A percentile compares a stretch with the other conserved stretches of the same genome.
phyloP scores from a whole-genome alignment of 2,797 vertebrate genomes.

The Cyclopterus lumpus region DNA sequence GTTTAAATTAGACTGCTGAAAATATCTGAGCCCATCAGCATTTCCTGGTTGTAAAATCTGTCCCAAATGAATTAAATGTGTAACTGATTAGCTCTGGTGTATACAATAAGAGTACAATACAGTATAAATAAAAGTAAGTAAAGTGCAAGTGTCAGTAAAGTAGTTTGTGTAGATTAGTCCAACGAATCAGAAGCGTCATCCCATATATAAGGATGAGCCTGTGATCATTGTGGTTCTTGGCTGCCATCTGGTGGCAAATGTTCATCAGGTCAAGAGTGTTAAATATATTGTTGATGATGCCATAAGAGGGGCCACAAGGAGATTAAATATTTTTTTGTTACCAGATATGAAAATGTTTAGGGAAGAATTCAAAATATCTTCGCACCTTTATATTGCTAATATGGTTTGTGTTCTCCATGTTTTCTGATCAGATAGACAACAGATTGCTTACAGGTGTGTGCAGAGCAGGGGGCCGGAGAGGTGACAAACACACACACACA shows the following conservation, averaged over 20 bases:
- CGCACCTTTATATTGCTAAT: neutral
- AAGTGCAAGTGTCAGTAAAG: neutral
- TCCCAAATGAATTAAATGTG: neutral
- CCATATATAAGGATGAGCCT: too few species aligned
- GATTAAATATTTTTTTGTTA: too few species aligned
- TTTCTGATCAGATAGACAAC: too few species aligned
- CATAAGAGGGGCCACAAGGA: neutral
- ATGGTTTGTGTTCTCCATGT: too few species aligned
- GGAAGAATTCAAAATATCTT: neutral
- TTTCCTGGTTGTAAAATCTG: neutral
- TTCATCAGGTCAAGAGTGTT: neutral
- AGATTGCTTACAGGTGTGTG: too few species aligned
- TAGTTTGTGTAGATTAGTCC: too few species aligned
- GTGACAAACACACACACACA: too few species aligned
- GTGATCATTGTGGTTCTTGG: neutral
- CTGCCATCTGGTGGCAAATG: constrained; percentile 28
- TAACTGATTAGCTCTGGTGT: neutral
- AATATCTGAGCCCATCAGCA: neutral
- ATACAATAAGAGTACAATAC: neutral
- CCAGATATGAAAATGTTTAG: neutral
- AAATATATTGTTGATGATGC: neutral
- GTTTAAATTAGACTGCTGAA: neutral
- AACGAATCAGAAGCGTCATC: too few species aligned
- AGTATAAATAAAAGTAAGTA: neutral
- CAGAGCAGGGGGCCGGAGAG: too few species aligned